A percentile compares a stretch with the other conserved stretches of the same genome.
These are phyloP conservation scores for Heterotilapia buettikoferi DNA, from an alignment of 2,113 vertebrate species.

Conservation along the genomic window DNA sequence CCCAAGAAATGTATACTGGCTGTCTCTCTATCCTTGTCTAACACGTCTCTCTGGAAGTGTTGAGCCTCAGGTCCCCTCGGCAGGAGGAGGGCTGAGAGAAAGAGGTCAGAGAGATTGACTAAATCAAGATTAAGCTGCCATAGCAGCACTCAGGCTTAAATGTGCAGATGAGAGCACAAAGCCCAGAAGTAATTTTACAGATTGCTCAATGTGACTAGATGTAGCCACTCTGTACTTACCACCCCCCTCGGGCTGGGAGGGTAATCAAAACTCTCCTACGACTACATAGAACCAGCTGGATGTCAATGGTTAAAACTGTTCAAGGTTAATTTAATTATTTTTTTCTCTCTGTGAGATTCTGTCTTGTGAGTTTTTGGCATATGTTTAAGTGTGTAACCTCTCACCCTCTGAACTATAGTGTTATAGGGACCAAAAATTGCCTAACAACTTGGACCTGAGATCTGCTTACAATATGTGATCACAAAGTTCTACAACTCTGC, in stretches of 20 bases:
- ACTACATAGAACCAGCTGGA: background rate
- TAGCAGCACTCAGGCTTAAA: constrained; percentile 24
- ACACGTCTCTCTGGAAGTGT: constrained; percentile 2
- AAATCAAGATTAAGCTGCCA: constrained; percentile 51
- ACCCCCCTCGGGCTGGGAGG: background rate
- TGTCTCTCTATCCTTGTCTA: background rate
- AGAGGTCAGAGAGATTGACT: constrained; percentile 55
- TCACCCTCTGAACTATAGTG: background rate
- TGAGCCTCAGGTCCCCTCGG: constrained; percentile 10
- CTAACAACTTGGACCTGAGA: background rate
- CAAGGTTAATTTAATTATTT: background rate
- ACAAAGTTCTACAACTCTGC: background rate
- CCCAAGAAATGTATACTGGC: constrained; percentile 15
- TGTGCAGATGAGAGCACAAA: constrained; percentile 49
- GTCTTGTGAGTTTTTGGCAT: background rate
- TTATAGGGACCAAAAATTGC: background rate
- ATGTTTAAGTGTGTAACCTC: background rate
- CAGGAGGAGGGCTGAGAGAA: constrained; percentile 27
- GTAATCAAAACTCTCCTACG: constrained; percentile 2
- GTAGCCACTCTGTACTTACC: background rate
- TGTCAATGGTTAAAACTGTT: constrained; percentile 15
- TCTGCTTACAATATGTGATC: background rate
- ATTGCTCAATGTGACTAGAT: constrained; percentile 42
- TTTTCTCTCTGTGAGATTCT: background rate
- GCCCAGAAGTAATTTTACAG: constrained; percentile 55